These are phyloP conservation scores for Balaenoptera acutorostrata DNA, from an alignment of 2,113 vertebrate genomes.

Conservation along the genomic window DNA sequence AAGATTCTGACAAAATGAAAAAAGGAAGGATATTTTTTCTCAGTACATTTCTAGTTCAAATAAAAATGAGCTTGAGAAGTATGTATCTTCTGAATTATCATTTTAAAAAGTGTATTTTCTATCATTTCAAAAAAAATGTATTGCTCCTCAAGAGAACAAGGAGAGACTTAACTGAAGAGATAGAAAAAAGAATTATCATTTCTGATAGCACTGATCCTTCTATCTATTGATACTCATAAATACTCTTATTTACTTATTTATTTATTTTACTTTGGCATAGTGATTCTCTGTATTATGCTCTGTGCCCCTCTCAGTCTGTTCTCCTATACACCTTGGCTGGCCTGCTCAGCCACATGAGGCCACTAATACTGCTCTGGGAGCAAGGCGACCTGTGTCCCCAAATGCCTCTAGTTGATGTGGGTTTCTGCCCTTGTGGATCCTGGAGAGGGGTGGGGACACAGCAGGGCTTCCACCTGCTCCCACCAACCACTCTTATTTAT, in stretches of 20 bases:
- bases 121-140: background rate
- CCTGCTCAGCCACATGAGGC: background rate
- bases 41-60: background rate
- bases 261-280: background rate
- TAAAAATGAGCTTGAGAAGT: background rate
- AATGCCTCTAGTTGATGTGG: rapidly evolving
- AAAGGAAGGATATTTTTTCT: background rate
- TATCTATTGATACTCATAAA: background rate
- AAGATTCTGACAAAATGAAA: background rate
- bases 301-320: background rate
- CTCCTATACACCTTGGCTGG: too few relatives aligned
- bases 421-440: rapidly evolving
- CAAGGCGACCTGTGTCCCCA: rapidly evolving
- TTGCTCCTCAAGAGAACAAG: background rate
- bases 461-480: background rate
- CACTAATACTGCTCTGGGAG: background rate
- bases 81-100: background rate
- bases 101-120: background rate
- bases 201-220: background rate
- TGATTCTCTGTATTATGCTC: background rate
- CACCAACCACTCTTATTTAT: background rate
- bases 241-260: background rate
- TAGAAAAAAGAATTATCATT: background rate
- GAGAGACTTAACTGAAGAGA: background rate
- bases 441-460: rapidly evolving